These are phyloP conservation scores for Athalia cordata DNA, from an alignment of 2,888 invertebrate genomes.

Conservation along the genomic window DNA sequence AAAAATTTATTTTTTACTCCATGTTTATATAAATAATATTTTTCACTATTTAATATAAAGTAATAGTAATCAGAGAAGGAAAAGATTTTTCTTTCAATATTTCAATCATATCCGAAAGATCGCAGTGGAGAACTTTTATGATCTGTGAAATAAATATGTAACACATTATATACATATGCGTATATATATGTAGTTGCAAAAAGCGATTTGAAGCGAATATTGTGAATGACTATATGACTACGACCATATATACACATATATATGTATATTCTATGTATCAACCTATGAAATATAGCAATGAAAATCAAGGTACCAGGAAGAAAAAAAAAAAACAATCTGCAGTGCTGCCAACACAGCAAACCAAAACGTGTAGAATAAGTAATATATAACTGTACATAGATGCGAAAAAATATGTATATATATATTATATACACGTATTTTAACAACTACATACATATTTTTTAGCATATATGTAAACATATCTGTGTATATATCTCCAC, in stretches of 20 bases:
- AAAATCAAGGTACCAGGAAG: constrained; percentile 18
- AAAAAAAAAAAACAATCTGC: constrained; percentile 57
- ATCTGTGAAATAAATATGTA: constrained; percentile 7
- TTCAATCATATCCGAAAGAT: too few relatives aligned
- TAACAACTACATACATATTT: constrained; percentile 51
- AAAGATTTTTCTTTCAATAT: too few relatives aligned
- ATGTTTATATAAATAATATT: background rate
- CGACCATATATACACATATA: background rate
- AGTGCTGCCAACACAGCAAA: constrained; percentile 67
- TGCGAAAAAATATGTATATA: too few relatives aligned
- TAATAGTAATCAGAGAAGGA: too few relatives aligned
- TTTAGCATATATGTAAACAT: constrained; percentile 52
- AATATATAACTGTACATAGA: too few relatives aligned
- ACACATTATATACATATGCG: background rate
- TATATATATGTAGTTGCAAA: background rate
- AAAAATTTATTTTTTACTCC: background rate
- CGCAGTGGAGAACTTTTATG: background rate
- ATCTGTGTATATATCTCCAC: constrained; percentile 70
- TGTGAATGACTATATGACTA: too few relatives aligned
- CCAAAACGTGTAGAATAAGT: constrained; percentile 69
- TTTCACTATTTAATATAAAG: background rate
- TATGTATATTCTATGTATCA: background rate
- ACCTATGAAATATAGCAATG: constrained; percentile 2
- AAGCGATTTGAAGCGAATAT: background rate
- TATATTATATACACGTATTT: constrained; percentile 47